Evolutionary conservation across 2,797 vertebrate genomes (phyloP).

Genomic region (Microtus obscurus): DNA sequence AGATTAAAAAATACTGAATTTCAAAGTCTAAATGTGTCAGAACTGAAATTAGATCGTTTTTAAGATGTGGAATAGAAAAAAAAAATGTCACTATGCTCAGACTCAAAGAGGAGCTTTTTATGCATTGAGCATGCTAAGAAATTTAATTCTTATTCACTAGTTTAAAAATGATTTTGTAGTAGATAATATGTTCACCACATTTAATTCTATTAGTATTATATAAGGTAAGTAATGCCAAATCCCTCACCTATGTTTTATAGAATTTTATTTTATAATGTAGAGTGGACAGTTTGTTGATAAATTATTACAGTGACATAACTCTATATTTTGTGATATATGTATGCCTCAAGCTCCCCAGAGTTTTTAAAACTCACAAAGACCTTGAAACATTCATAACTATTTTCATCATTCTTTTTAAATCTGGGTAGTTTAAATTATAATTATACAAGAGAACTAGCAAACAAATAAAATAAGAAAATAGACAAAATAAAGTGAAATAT

Average conservation of each 20-base stretch:
- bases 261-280: background rate
- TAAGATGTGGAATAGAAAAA: background rate
- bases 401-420: background rate
- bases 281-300: background rate
- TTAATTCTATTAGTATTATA: background rate
- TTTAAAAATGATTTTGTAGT: background rate
- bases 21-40: background rate
- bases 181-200: background rate
- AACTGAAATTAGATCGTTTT: background rate
- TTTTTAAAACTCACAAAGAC: background rate
- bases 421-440: slow-evolving; percentile 9
- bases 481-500: background rate
- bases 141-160: background rate
- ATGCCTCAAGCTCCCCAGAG: background rate
- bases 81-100: background rate
- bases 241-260: background rate
- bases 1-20: background rate
- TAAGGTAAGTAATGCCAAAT: background rate
- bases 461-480: background rate
- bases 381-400: slow-evolving; percentile 14
- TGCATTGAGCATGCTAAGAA: background rate
- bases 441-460: slow-evolving; percentile 4
- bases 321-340: background rate
- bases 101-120: background rate
- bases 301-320: background rate